Conservation (phyloP, 2,888 invertebrate species). For the Hipparchia semele region DNA sequence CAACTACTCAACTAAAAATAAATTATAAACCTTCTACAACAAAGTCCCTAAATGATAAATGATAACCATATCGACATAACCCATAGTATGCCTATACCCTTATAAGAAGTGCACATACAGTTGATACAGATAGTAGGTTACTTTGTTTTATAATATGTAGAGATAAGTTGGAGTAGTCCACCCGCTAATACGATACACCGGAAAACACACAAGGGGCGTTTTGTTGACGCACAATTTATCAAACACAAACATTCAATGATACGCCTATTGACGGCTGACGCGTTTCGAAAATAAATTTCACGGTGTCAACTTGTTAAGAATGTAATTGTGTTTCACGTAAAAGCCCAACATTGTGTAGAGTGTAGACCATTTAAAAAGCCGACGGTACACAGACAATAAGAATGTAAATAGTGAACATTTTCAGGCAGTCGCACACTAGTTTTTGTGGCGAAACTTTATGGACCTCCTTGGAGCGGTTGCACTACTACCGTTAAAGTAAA, state of each 20-base stretch:
- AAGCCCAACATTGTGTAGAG: constrained; percentile 55
- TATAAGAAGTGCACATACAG: no score
- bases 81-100: no score
- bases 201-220: constrained; percentile 61
- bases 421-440: constrained; percentile 61
- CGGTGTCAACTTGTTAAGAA: constrained; percentile 61
- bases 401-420: constrained; percentile 59
- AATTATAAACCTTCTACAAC: no score
- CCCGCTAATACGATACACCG: constrained; percentile 43
- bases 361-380: constrained; percentile 55
- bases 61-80: no score
- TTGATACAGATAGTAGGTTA: no score
- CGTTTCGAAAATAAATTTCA: constrained; percentile 68
- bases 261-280: constrained; percentile 69
- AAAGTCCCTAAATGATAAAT: no score
- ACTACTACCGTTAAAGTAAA: constrained; percentile 75
- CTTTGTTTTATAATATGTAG: no score
- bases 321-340: constrained; percentile 65
- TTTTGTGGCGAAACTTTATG: constrained; percentile 60
- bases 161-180: neutral
- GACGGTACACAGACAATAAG: constrained; percentile 58
- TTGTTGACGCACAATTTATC: constrained; percentile 74
- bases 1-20: no score
- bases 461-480: constrained; percentile 62
- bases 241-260: constrained; percentile 71